These are phyloP conservation scores for Aquatica leii DNA, from an alignment of 2,888 invertebrate genomes.

Conservation along the genomic window DNA sequence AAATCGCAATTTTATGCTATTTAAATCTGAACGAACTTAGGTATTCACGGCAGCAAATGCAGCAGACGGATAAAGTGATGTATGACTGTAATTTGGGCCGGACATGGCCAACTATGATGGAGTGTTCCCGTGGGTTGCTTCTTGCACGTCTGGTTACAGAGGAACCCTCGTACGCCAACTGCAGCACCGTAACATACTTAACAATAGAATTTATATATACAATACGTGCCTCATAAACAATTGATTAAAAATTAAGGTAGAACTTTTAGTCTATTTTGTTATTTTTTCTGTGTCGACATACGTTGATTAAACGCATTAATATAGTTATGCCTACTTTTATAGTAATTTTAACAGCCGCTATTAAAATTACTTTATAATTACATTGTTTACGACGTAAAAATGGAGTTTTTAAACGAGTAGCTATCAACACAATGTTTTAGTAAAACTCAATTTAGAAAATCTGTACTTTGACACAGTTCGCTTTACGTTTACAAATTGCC, in stretches of 20 bases:
- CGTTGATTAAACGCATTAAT: too few species aligned
- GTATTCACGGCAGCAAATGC: conserved; percentile 49
- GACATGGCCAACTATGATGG: conserved; percentile 56
- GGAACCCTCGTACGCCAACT: conserved; percentile 44
- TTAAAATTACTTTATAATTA: too few species aligned
- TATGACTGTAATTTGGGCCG: conserved; percentile 55
- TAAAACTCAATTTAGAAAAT: too few species aligned
- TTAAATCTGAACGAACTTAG: conserved; percentile 40
- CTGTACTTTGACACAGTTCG: neutral
- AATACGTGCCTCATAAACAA: neutral
- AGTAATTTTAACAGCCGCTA: too few species aligned
- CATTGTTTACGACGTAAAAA: too few species aligned
- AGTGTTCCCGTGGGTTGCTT: conserved; percentile 52
- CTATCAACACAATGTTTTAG: too few species aligned
- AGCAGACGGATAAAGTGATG: conserved; percentile 52
- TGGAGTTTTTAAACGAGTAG: too few species aligned
- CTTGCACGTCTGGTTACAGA: conserved; percentile 48
- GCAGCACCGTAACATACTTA: conserved; percentile 38
- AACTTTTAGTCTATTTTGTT: too few species aligned
- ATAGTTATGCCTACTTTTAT: too few species aligned
- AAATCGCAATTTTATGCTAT: conserved; percentile 26
- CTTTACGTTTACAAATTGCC: neutral
- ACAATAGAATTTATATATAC: conserved; percentile 6
- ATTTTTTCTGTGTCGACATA: too few species aligned
- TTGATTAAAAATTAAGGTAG: too few species aligned